These are phyloP conservation scores for Heliconius ethilla DNA, from an alignment of 2,888 invertebrate species.

Conservation along the genomic window DNA sequence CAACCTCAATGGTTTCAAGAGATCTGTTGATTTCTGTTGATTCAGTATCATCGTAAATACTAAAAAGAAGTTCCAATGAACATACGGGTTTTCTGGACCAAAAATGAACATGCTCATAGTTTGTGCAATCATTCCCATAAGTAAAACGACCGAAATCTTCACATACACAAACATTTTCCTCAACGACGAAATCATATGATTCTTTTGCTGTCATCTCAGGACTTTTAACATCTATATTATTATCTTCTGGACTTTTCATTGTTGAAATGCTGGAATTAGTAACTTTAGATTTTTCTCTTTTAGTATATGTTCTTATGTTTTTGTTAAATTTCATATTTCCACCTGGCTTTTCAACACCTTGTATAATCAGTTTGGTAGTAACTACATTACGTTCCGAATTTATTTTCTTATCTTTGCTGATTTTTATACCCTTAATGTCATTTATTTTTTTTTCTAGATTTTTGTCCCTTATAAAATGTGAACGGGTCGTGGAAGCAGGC, in stretches of 20 bases:
- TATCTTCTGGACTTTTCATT: conserved; percentile 7
- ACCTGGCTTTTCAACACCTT: conserved; percentile 72
- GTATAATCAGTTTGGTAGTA: conserved; percentile 62
- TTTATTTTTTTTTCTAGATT: background rate
- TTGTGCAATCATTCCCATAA: conserved; percentile 53
- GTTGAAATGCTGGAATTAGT: conserved; percentile 5
- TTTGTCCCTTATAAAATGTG: background rate
- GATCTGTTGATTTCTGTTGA: conserved; percentile 24
- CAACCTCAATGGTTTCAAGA: background rate
- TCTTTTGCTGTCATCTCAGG: conserved; percentile 35
- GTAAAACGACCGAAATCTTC: conserved; percentile 65
- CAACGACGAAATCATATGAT: conserved; percentile 29
- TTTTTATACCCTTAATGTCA: background rate
- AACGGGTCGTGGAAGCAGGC: background rate
- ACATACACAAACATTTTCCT: conserved; percentile 61
- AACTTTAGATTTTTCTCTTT: conserved; percentile 44
- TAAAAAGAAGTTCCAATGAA: conserved; percentile 55
- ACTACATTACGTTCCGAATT: conserved; percentile 40
- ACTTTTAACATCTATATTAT: conserved; percentile 39
- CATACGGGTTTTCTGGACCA: conserved; percentile 50
- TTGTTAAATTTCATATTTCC: conserved; percentile 47
- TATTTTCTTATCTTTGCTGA: conserved; percentile 34
- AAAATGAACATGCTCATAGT: conserved; percentile 70
- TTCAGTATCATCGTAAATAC: conserved; percentile 56
- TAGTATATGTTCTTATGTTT: conserved; percentile 57